Base-by-base conservation (phyloP, 2,113 vertebrate genomes). In the Apodemus speciosus region DNA sequence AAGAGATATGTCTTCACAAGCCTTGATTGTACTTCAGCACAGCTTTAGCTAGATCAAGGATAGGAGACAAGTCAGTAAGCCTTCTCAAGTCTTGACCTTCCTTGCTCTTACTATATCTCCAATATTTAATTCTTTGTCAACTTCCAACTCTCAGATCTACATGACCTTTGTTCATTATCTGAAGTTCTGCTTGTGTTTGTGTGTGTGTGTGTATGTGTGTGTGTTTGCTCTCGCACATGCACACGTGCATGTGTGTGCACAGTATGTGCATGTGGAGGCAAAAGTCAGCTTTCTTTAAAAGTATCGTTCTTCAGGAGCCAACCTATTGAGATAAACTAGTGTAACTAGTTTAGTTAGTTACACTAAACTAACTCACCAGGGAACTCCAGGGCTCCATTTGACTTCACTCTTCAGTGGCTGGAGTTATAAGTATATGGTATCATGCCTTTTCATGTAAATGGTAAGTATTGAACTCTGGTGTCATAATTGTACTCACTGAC, bases 61-160 rank as follows among this genome's bases (percentile, higher is more conserved):
- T 62, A 43, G 30, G 27, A 92, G 27, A 75, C 0, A 43, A 68
- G 62, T 46, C 68, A 73, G n/a, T 25, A n/a, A 64, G 23, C 6
- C 27, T 71, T 43, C 90, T 66, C 81, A 83, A 53, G 35, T 58
- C 62, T 62, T 76, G 40, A 46, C 56, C 40, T 30, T 76, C 43
- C 56, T 51, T 15, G 15, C 58, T 96, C 10, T 90, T 83, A 69
- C 6, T 64, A 83, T 69, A 40, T 85, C 51, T 94, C n/a, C 9
- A 64, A 5, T 30, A 90, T 90, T 90, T 51, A 46, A 49, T 86
- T 76, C 93, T 75, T 85, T 38, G 27, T 75, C 86, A 88, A 1
- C 27, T 38, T 23, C 3, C 32, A 30, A 71, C 77, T 85, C 32
- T 96, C 79, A 77, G 81, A 81, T 77, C 83, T 64, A 1, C 53